phyloP scores from a whole-genome alignment of 2,797 vertebrate genomes.

The Petrocephalus sullivani region DNA sequence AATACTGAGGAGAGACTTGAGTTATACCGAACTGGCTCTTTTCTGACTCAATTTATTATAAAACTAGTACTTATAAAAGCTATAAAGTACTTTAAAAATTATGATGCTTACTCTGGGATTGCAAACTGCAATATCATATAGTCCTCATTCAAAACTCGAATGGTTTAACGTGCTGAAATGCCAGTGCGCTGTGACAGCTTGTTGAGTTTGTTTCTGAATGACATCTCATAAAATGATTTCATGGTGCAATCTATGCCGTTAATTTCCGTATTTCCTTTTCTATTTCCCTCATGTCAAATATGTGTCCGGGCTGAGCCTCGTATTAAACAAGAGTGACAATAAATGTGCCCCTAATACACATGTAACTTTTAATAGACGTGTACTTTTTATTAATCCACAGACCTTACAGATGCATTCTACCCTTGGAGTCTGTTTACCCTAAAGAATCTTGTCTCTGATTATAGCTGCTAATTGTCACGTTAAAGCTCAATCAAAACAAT shows the following conservation, averaged over 20 bases:
- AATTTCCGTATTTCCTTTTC: conserved; percentile 18
- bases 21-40: conserved; percentile 11
- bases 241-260: conserved; percentile 33
- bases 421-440: not conserved
- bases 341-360: not conserved
- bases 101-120: conserved; percentile 21
- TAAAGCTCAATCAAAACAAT: not conserved
- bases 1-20: conserved; percentile 2
- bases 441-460: not conserved
- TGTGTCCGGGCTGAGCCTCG: conserved; percentile 31
- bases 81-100: conserved; percentile 22
- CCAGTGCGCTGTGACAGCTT: conserved; percentile 41
- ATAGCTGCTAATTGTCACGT: not conserved
- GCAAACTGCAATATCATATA: conserved; percentile 25
- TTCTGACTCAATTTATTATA: conserved; percentile 13
- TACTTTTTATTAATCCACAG: not conserved
- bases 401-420: not conserved
- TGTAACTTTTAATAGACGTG: not conserved
- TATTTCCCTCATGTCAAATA: conserved; percentile 39
- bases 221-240: conserved; percentile 39
- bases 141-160: conserved; percentile 20
- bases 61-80: conserved; percentile 15
- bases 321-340: conserved; percentile 31
- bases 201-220: conserved; percentile 35
- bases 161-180: conserved; percentile 31